Percentiles rank a stretch among this genome's conserved stretches.
These are phyloP conservation scores for Onchidella celtica DNA, from an alignment of 2,888 invertebrate species.

Conservation along the genomic window DNA sequence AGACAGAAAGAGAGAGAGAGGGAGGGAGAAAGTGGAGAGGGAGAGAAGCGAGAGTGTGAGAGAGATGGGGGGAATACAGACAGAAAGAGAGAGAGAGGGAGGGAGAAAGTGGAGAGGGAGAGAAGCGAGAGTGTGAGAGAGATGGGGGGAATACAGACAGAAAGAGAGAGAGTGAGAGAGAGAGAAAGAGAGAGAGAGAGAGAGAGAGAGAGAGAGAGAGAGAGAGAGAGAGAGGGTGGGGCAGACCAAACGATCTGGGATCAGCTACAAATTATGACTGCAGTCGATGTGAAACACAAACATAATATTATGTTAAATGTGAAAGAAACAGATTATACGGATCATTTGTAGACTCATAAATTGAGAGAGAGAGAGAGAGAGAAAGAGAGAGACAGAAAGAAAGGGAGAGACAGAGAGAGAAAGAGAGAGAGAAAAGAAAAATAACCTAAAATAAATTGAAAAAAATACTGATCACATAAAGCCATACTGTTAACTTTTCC, in stretches of 20 bases:
- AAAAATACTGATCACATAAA: no score
- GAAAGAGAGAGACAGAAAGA: no score
- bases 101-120: not conserved
- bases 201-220: not conserved
- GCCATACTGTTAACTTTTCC: no score
- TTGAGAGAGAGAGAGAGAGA: no score
- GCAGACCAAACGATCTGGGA: not conserved
- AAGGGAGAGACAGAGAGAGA: not conserved
- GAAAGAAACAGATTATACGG: no score
- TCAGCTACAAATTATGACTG: no score
- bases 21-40: not conserved
- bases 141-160: not conserved
- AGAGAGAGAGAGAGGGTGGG: not conserved
- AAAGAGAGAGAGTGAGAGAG: constrained; percentile 13
- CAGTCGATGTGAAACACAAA: no score
- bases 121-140: not conserved
- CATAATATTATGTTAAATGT: no score
- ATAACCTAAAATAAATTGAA: not conserved
- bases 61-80: not conserved
- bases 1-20: not conserved
- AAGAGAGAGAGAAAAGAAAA: not conserved
- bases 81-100: not conserved
- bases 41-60: constrained; percentile 12
- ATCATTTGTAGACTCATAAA: no score
- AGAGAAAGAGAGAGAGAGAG: not conserved